Base-by-base conservation (phyloP, 2,113 vertebrate species). In the Excalfactoria chinensis region DNA sequence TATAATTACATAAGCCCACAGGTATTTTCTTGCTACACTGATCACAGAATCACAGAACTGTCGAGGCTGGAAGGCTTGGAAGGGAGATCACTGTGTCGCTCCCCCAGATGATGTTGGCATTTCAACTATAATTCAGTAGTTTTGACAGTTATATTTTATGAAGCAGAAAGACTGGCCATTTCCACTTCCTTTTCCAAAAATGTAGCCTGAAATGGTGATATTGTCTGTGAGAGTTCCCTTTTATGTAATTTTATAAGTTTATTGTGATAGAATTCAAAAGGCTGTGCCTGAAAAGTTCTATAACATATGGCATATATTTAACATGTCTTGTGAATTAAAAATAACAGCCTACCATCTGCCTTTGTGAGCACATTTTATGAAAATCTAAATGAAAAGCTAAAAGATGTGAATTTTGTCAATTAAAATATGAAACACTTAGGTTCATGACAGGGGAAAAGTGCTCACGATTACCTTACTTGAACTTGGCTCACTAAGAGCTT, bases 301-400 rank as follows among this genome's bases (percentile, higher is more conserved):
- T 97, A 97, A 98, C 98, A 98, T 98, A 98, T 98, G 98, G 98
- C 96, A 97, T 97, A 97, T 98, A 98, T 98, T 98, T 98, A 98
- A 98, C 97, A 97, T 97, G 96, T 97, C 97, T 97, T 98, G 97
- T 97, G 98, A 98, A 98, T 98, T 98, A 98, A 98, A 98, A 98
- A 98, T 98, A 98, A 98, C 97, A 98, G 95, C 97, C 97, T 96
- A 91, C 98, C 98, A 98, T 98, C 98, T 98, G 98, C 97, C 97
- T 97, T 95, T 97, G 96, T 96, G 97, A 98, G 96, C 96, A 97
- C 96, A 97, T 97, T 98, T 98, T 97, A 97, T 96, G 96, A 97
- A 97, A 98, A 95, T 96, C 95, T 97, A 98, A 98, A 98, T 95
- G 97, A 97, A 97, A 98, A 97, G n/a, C 97, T 98, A 96, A 95